Evolutionary conservation across 2,113 vertebrate species (phyloP).

Genomic region (Dryoscopus gambensis): DNA sequence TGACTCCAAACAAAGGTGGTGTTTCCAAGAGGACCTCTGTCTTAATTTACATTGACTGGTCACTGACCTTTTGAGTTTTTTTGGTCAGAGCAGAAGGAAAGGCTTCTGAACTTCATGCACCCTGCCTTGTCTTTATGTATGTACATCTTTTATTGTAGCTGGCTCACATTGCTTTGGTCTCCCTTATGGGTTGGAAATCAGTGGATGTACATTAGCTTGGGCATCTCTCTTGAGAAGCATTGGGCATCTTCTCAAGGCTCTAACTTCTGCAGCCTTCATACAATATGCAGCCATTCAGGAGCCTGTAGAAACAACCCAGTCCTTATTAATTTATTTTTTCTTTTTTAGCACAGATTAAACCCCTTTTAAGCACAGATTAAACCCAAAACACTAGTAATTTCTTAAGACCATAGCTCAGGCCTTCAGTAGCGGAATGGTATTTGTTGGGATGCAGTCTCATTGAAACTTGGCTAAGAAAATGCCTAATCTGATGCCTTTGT

Average conservation of each 20-base stretch:
- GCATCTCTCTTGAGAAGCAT: neutral
- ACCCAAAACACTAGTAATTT: neutral
- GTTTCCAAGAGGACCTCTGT: neutral
- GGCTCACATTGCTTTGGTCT: neutral
- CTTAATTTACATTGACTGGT: neutral
- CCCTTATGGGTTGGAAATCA: neutral
- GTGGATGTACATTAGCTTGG: neutral
- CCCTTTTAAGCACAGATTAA: neutral
- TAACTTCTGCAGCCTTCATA: neutral
- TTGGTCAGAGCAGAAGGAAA: neutral
- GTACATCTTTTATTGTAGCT: accelerated
- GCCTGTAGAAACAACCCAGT: neutral
- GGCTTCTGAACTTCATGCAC: neutral
- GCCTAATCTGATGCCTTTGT: neutral
- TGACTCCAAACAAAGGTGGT: neutral
- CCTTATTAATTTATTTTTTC: neutral
- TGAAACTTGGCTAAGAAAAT: neutral
- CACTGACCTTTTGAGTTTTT: neutral
- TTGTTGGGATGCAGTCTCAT: neutral
- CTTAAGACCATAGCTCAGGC: neutral
- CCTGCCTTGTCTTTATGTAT: neutral
- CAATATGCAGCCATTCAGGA: neutral
- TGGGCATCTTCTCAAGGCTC: neutral
- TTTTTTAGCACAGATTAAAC: neutral
- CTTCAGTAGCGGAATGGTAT: neutral